A percentile compares a stretch with the other conserved stretches of the same genome.
Evolutionary conservation across 2,888 invertebrate genomes (phyloP).

Genomic region (Cryptocephalus moraei): DNA sequence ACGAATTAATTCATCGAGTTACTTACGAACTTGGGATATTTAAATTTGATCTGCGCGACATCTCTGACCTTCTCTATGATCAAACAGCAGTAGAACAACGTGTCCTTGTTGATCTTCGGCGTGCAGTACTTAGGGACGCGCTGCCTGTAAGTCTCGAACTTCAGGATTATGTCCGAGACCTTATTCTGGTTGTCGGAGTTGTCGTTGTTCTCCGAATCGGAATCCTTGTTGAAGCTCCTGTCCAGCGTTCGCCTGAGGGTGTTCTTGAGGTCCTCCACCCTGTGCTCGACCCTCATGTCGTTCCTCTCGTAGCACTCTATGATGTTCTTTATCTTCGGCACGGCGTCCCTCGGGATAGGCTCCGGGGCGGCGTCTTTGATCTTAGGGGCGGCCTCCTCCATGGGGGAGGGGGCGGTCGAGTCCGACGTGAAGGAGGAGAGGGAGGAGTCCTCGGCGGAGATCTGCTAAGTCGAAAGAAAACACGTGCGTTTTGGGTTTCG

Average conservation of each 20-base stretch:
- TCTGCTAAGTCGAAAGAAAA: constrained; percentile 9
- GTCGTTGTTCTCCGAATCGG: constrained; percentile 16
- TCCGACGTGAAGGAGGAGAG: constrained; percentile 35
- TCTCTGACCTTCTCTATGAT: constrained; percentile 57
- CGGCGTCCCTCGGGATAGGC: constrained; percentile 28
- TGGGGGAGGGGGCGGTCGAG: constrained; percentile 35
- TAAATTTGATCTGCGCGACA: constrained; percentile 59
- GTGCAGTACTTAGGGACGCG: constrained; percentile 50
- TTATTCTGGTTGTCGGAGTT: constrained; percentile 12
- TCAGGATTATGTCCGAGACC: constrained; percentile 22
- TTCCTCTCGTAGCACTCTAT: constrained; percentile 8
- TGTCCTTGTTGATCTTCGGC: constrained; percentile 35
- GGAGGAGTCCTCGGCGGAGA: constrained; percentile 27
- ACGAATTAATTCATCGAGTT: constrained; percentile 8
- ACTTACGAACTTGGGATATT: constrained; percentile 56
- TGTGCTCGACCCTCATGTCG: background rate
- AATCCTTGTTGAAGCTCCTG: constrained; percentile 19
- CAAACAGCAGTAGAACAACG: constrained; percentile 56
- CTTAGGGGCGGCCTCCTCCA: constrained; percentile 25
- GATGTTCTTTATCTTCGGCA: background rate
- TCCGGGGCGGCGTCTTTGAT: constrained; percentile 22
- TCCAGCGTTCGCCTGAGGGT: constrained; percentile 25
- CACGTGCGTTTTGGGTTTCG: no score
- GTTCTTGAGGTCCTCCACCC: constrained; percentile 25
- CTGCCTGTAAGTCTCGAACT: constrained; percentile 36